Evolutionary conservation across 2,797 vertebrate genomes (phyloP).

Genomic region (Hemitrygon akajei): DNA sequence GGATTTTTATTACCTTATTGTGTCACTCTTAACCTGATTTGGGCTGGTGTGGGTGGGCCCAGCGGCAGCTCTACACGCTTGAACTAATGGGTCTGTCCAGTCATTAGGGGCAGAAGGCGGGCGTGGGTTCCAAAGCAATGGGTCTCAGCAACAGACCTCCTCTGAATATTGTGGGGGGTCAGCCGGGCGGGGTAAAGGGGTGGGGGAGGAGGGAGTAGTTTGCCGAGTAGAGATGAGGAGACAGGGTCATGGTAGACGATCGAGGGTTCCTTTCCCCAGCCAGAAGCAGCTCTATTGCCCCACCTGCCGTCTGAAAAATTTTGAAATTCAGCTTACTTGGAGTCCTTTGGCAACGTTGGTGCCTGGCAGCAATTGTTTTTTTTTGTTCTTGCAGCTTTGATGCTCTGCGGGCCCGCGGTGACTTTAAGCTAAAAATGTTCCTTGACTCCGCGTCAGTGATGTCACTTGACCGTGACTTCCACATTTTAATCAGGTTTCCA

Average conservation of each 20-base stretch:
- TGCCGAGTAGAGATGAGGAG: background rate
- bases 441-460: background rate
- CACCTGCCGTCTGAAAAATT: background rate
- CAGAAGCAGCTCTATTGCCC: too few relatives aligned
- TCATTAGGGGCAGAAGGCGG: background rate
- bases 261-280: background rate
- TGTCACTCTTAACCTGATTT: background rate
- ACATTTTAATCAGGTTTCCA: background rate
- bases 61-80: background rate
- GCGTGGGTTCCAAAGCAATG: background rate
- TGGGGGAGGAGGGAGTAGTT: background rate
- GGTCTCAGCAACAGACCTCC: too few relatives aligned
- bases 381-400: background rate
- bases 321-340: background rate
- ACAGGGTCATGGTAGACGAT: too few relatives aligned
- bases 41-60: background rate
- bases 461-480: background rate
- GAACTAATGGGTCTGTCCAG: too few relatives aligned
- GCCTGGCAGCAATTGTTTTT: background rate
- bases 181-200: background rate
- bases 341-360: background rate
- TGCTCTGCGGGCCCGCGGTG: background rate
- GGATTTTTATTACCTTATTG: background rate
- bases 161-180: too few relatives aligned
- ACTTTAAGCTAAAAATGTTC: background rate